Conservation (phyloP, 2,888 invertebrate genomes). For the Drosophila heteroneura region DNA sequence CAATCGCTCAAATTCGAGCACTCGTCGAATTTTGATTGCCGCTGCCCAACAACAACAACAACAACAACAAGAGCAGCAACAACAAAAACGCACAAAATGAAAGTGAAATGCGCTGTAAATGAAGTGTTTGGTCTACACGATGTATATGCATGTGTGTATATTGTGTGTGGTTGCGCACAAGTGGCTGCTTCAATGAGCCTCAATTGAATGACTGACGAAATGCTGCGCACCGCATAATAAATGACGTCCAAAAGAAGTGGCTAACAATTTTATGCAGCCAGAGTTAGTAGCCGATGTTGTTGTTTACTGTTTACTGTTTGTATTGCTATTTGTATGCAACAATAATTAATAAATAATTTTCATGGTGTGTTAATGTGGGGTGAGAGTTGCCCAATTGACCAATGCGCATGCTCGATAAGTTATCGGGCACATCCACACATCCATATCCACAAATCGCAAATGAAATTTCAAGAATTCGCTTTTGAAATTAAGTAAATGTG, state of each 20-base stretch:
- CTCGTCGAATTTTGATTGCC: slow-evolving; percentile 64
- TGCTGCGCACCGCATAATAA: slow-evolving; percentile 71
- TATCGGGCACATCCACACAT: slow-evolving; percentile 28
- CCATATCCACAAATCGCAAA: slow-evolving; percentile 11
- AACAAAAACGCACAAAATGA: slow-evolving; percentile 55
- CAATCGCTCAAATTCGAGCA: slow-evolving; percentile 41
- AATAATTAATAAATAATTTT: slow-evolving; percentile 70
- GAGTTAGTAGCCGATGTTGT: slow-evolving; percentile 20
- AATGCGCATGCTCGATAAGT: slow-evolving; percentile 54
- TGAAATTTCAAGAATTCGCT: slow-evolving; percentile 12
- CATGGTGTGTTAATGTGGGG: slow-evolving; percentile 43
- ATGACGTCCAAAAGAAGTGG: slow-evolving; percentile 58
- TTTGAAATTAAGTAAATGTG: not conserved
- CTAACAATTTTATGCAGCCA: slow-evolving; percentile 48
- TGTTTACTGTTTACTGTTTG: slow-evolving; percentile 18
- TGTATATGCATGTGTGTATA: slow-evolving; percentile 13
- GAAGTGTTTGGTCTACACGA: slow-evolving; percentile 55
- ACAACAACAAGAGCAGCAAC: not conserved
- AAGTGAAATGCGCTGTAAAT: slow-evolving; percentile 80
- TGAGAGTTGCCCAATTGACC: slow-evolving; percentile 58
- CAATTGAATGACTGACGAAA: slow-evolving; percentile 75
- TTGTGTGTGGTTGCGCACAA: slow-evolving; percentile 40
- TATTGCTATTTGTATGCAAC: slow-evolving; percentile 55
- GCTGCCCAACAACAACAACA: slow-evolving; percentile 33
- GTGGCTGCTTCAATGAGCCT: slow-evolving; percentile 69